phyloP scores from a whole-genome alignment of 2,113 vertebrate genomes.

The Sula dactylatra region DNA sequence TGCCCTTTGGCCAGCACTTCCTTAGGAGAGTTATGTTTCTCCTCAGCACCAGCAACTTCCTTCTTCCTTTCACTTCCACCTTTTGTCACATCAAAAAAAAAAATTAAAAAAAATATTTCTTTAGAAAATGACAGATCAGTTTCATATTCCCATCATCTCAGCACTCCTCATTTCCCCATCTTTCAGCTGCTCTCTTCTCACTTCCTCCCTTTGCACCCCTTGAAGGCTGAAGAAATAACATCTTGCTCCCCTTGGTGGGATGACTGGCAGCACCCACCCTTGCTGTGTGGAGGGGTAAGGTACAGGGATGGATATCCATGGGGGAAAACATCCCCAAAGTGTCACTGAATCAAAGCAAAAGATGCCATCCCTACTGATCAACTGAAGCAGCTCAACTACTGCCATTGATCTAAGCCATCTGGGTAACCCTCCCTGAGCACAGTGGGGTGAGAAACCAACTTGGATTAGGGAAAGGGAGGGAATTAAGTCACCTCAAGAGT shows the following conservation, averaged over 20 bases:
- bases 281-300: fast-evolving
- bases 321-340: not conserved
- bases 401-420: not conserved
- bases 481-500: not conserved
- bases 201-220: not conserved
- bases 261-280: not conserved
- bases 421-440: not conserved
- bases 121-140: not conserved
- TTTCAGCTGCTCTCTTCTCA: not conserved
- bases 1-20: not conserved
- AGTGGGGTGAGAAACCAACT: not conserved
- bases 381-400: not conserved
- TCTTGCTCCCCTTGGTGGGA: not conserved
- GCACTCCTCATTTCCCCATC: slow-evolving; percentile 38
- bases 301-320: not conserved
- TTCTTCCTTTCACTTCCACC: slow-evolving; percentile 50
- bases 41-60: slow-evolving; percentile 9
- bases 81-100: not conserved
- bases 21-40: not conserved
- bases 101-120: not conserved
- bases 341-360: not conserved
- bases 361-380: not conserved
- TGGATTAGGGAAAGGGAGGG: not conserved
- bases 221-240: not conserved
- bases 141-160: slow-evolving; percentile 25